Evolutionary conservation across 2,113 vertebrate species (phyloP).

Genomic region (Brachyhypopomus occidentalis): DNA sequence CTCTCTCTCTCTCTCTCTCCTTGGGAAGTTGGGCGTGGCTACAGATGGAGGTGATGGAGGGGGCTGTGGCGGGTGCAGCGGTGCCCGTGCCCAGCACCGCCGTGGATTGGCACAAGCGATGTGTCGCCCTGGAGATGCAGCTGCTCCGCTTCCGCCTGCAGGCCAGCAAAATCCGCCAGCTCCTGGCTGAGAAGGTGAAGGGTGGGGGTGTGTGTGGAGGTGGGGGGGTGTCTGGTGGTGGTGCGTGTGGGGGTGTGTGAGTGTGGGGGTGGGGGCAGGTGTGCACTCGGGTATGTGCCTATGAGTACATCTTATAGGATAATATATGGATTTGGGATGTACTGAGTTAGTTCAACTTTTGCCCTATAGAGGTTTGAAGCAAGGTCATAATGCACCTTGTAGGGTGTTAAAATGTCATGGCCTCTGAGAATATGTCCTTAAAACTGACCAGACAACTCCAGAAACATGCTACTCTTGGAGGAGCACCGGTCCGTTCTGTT

Average conservation of each 20-base stretch:
- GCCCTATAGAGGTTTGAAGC: too few relatives aligned
- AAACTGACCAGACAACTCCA: too few relatives aligned
- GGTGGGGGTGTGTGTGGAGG: too few relatives aligned
- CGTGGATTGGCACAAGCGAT: slow-evolving; percentile 86
- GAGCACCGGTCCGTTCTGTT: background rate
- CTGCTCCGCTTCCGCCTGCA: slow-evolving; percentile 88
- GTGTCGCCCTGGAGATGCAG: slow-evolving; percentile 82
- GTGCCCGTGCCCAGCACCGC: slow-evolving; percentile 43
- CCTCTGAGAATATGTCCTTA: too few relatives aligned
- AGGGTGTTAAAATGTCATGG: too few relatives aligned
- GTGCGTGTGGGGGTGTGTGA: background rate
- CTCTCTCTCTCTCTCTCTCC: background rate
- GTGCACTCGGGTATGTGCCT: background rate
- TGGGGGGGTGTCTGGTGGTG: too few relatives aligned
- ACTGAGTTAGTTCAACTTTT: too few relatives aligned
- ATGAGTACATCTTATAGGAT: too few relatives aligned
- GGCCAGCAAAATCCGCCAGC: slow-evolving; percentile 85
- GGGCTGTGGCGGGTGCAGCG: slow-evolving; percentile 57
- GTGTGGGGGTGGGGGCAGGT: background rate
- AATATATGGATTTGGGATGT: too few relatives aligned
- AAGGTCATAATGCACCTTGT: too few relatives aligned
- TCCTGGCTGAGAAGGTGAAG: slow-evolving; percentile 85
- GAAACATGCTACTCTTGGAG: too few relatives aligned
- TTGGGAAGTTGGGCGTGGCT: slow-evolving; percentile 2
- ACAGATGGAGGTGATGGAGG: slow-evolving; percentile 76